Percentiles rank a stretch among this genome's conserved stretches.
These are phyloP conservation scores for Aethina tumida DNA, from an alignment of 1,140 invertebrate species.

Conservation along the genomic window DNA sequence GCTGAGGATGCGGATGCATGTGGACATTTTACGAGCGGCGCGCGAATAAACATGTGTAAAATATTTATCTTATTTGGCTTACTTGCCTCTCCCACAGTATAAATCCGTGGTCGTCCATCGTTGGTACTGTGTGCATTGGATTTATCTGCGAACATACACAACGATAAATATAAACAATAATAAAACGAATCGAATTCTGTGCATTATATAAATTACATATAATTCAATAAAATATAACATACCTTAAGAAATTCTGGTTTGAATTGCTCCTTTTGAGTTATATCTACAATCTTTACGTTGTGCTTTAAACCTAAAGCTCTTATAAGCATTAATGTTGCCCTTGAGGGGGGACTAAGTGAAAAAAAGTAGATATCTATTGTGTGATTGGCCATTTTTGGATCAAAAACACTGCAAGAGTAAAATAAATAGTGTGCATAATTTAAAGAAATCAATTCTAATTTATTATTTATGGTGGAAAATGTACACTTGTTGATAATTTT, in stretches of 20 bases:
- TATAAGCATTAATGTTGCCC: slow-evolving; percentile 38
- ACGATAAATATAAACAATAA: slow-evolving; percentile 3
- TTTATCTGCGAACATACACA: slow-evolving; percentile 36
- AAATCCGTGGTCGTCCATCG: slow-evolving; percentile 27
- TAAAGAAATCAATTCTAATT: not conserved
- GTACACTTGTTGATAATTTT: not conserved
- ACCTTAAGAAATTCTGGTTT: slow-evolving; percentile 41
- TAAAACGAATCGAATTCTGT: not conserved
- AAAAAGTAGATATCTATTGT: slow-evolving; percentile 40
- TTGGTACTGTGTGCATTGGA: slow-evolving; percentile 22
- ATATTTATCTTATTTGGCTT: slow-evolving; percentile 14
- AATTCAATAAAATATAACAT: slow-evolving; percentile 5
- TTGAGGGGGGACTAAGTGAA: slow-evolving; percentile 39
- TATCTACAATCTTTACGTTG: slow-evolving; percentile 39
- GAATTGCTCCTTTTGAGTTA: slow-evolving; percentile 36
- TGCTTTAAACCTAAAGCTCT: slow-evolving; percentile 39
- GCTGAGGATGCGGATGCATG: too few relatives aligned
- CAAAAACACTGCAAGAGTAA: slow-evolving; percentile 13
- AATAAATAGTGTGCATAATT: not conserved
- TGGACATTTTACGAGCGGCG: not conserved
- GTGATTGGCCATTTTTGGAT: slow-evolving; percentile 19
- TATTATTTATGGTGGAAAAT: not conserved
- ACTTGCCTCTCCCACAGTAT: slow-evolving; percentile 24
- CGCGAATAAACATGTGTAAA: not conserved
- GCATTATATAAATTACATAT: slow-evolving; percentile 8